Evolutionary conservation across 2,888 invertebrate genomes (phyloP).

Genomic region (Maniola hyperantus): DNA sequence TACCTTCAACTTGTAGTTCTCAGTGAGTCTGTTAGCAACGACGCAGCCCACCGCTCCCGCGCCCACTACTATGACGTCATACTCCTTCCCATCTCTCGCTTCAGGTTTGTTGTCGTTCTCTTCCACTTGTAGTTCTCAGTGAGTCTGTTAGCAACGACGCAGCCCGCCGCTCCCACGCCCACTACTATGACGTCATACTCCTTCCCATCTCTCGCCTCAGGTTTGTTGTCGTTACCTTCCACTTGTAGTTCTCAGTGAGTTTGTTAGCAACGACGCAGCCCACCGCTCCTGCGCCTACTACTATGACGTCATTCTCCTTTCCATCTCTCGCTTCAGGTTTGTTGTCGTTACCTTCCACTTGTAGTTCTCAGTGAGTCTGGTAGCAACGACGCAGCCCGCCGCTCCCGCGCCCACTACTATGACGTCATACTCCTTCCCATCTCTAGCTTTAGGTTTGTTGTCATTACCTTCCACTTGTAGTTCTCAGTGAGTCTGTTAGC

Average conservation of each 20-base stretch:
- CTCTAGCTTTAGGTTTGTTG: not conserved
- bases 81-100: constrained; percentile 40
- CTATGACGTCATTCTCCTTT: constrained; percentile 60
- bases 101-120: constrained; percentile 41
- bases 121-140: constrained; percentile 54
- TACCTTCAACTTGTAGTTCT: constrained; percentile 55
- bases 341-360: constrained; percentile 53
- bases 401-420: constrained; percentile 66
- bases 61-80: constrained; percentile 66
- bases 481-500: constrained; percentile 58
- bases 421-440: constrained; percentile 55
- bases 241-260: constrained; percentile 51
- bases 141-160: constrained; percentile 61
- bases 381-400: constrained; percentile 63
- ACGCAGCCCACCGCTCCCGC: constrained; percentile 66
- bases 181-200: constrained; percentile 66
- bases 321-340: not conserved
- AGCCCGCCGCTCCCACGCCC: constrained; percentile 64
- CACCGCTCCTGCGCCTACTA: constrained; percentile 64
- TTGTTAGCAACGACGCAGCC: constrained; percentile 65
- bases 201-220: not conserved
- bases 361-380: constrained; percentile 52
- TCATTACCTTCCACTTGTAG: constrained; percentile 53
- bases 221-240: constrained; percentile 49
- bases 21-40: constrained; percentile 59